Conservation (phyloP, 2,888 invertebrate genomes). For the Chorisops tibialis region DNA sequence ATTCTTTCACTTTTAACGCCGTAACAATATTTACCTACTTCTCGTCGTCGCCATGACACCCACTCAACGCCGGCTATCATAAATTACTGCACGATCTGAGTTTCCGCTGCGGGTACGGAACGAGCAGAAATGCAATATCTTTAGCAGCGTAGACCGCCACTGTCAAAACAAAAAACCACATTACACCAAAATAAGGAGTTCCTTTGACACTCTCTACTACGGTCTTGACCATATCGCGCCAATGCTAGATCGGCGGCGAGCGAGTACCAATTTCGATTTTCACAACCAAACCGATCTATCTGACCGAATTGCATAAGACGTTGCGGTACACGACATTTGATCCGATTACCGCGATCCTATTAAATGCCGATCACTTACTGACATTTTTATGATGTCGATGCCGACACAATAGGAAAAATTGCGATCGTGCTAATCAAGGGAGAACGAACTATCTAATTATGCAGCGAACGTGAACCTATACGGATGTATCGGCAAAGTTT, state of each 20-base stretch:
- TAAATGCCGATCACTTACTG: neutral
- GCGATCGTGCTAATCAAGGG: neutral
- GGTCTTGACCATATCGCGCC: too few relatives aligned
- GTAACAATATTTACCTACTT: too few relatives aligned
- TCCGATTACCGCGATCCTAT: slow-evolving; percentile 5
- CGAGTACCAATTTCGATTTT: neutral
- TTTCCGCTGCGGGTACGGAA: neutral
- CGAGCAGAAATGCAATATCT: neutral
- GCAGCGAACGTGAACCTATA: too few relatives aligned
- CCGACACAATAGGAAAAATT: slow-evolving; percentile 1
- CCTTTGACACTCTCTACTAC: slow-evolving; percentile 5
- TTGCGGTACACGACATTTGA: slow-evolving; percentile 6
- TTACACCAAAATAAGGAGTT: neutral
- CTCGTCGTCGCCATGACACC: neutral
- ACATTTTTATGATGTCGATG: neutral
- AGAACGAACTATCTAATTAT: neutral
- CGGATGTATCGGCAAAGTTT: too few relatives aligned
- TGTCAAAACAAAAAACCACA: neutral
- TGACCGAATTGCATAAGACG: slow-evolving; percentile 2
- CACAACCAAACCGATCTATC: neutral
- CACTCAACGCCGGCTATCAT: neutral
- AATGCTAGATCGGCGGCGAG: neutral
- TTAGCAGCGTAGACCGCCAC: neutral
- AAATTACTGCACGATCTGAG: slow-evolving; percentile 2
- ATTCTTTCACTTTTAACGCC: too few relatives aligned